Conservation (phyloP, 1,140 invertebrate genomes). For the Calliopsis andreniformis region DNA sequence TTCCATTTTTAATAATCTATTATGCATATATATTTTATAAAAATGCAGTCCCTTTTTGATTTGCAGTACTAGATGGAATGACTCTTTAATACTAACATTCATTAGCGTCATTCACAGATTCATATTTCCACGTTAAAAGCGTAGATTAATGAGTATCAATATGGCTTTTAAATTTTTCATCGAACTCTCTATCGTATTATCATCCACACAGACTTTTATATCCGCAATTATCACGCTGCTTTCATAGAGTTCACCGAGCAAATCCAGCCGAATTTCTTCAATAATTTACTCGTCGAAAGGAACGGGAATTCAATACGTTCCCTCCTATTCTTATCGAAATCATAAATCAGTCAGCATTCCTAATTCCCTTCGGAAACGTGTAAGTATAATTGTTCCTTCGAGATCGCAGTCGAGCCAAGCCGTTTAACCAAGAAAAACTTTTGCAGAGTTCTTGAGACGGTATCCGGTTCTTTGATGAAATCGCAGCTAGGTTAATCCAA, state of each 20-base stretch:
- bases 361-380: constrained; percentile 29
- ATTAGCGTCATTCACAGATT: no score
- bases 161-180: no score
- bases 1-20: no score
- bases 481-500: constrained; percentile 21
- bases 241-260: not conserved
- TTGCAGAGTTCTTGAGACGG: constrained; percentile 28
- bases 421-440: constrained; percentile 35
- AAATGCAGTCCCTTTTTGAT: no score
- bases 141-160: no score
- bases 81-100: no score
- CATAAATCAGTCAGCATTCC: constrained; percentile 27
- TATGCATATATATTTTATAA: no score
- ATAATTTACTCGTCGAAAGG: constrained; percentile 33
- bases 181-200: no score
- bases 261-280: not conserved
- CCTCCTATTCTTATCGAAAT: constrained; percentile 20
- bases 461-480: constrained; percentile 29
- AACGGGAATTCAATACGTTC: constrained; percentile 42
- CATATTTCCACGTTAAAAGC: no score
- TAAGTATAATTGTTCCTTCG: constrained; percentile 43
- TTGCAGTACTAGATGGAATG: no score
- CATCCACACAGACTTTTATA: no score
- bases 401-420: constrained; percentile 6
- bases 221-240: not conserved